phyloP scores from a whole-genome alignment of 2,797 vertebrate species.

The Hirundo rustica region DNA sequence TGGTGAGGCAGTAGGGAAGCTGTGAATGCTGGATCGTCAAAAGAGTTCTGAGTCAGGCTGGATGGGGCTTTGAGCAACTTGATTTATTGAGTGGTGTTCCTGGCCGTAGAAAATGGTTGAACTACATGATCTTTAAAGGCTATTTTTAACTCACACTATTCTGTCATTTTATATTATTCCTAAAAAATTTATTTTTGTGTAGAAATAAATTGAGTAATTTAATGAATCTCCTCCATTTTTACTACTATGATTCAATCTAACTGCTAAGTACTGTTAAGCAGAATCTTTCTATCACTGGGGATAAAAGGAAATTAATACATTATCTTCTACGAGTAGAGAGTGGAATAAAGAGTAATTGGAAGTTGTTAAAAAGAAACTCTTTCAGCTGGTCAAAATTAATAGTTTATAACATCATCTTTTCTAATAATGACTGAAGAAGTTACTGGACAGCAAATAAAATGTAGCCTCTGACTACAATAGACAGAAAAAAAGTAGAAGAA shows the following conservation, averaged over 20 bases:
- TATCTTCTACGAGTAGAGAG: not conserved
- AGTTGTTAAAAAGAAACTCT: not conserved
- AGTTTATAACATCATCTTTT: not conserved
- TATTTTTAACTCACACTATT: not conserved
- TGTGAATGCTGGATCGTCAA: not conserved
- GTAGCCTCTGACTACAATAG: not conserved
- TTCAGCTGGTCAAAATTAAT: constrained; percentile 23
- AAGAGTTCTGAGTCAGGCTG: not conserved
- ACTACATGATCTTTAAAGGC: not conserved
- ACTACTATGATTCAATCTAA: not conserved
- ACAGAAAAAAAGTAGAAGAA: not conserved
- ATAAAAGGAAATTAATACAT: not conserved
- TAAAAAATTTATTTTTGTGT: not conserved
- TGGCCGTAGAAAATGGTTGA: not conserved
- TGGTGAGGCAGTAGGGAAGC: not conserved
- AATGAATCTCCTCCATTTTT: not conserved
- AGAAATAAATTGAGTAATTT: not conserved
- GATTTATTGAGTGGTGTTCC: not conserved
- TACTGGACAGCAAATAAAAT: not conserved
- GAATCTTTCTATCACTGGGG: not conserved
- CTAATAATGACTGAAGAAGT: not conserved
- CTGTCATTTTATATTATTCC: not conserved
- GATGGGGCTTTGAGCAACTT: not conserved
- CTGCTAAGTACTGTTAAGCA: not conserved
- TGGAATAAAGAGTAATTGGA: not conserved